Percentiles rank a stretch among this genome's conserved stretches.
These are phyloP conservation scores for Brienomyrus brachyistius DNA, from an alignment of 2,113 vertebrate genomes.

Conservation along the genomic window DNA sequence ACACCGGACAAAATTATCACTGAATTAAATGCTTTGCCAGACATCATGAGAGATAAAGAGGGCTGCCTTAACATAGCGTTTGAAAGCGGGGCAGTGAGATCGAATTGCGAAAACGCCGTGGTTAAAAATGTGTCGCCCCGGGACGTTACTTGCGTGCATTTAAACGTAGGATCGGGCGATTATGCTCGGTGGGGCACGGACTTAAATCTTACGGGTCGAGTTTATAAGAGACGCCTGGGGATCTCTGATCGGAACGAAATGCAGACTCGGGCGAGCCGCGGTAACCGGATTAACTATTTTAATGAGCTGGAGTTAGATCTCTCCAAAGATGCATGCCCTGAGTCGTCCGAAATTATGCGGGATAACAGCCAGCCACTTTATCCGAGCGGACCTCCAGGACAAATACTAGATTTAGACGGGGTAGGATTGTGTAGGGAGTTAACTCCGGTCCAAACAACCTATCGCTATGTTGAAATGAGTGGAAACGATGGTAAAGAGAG, in stretches of 20 bases:
- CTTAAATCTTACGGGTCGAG: conserved; percentile 35
- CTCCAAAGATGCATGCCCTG: conserved; percentile 13
- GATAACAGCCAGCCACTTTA: conserved; percentile 19
- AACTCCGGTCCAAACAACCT: not conserved
- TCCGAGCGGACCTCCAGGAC: not conserved
- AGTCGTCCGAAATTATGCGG: conserved; percentile 25
- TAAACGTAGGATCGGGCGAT: conserved; percentile 21
- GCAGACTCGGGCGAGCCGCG: conserved; percentile 18
- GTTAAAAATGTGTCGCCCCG: conserved; percentile 35
- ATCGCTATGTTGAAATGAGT: not conserved
- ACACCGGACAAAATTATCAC: conserved; percentile 36
- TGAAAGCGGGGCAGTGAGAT: conserved; percentile 28
- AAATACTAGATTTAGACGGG: not conserved
- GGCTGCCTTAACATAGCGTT: conserved; percentile 42
- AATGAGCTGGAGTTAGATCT: conserved; percentile 27
- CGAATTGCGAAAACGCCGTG: conserved; percentile 31
- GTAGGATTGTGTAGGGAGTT: not conserved
- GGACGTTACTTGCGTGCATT: conserved; percentile 15
- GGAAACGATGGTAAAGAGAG: not conserved
- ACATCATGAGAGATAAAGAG: conserved; percentile 56
- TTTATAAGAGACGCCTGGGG: conserved; percentile 49
- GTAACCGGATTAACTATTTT: conserved; percentile 14
- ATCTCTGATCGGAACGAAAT: conserved; percentile 46
- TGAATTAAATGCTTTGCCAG: conserved; percentile 41
- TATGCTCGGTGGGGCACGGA: conserved; percentile 29